These are phyloP conservation scores for Brachyhypopomus occidentalis DNA, from an alignment of 2,113 vertebrate species.

Conservation along the genomic window DNA sequence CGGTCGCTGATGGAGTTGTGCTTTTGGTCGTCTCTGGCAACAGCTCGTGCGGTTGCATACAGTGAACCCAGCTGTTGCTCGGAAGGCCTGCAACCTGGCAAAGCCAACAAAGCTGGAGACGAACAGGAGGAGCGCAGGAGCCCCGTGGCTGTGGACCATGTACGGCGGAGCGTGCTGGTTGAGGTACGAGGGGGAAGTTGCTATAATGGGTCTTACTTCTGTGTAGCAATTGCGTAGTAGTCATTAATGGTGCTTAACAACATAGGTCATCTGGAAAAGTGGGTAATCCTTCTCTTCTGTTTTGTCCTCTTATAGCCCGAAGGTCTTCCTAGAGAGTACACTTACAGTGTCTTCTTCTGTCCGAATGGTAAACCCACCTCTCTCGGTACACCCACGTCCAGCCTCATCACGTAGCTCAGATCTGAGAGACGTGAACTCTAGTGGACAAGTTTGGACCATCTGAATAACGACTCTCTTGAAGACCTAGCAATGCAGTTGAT, in stretches of 20 bases:
- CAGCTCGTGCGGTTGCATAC: constrained; percentile 87
- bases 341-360: constrained; percentile 94
- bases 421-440: background rate
- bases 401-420: background rate
- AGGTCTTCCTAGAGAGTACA: constrained; percentile 86
- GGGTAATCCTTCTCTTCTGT: constrained; percentile 39
- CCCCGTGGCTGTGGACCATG: constrained; percentile 76
- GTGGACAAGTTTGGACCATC: background rate
- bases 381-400: background rate
- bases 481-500: background rate
- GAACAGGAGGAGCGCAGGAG: constrained; percentile 75
- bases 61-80: constrained; percentile 80
- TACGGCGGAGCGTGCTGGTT: constrained; percentile 81
- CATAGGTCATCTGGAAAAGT: too few relatives aligned
- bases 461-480: background rate
- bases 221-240: too few relatives aligned
- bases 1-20: constrained; percentile 9
- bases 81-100: constrained; percentile 72
- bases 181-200: constrained; percentile 75
- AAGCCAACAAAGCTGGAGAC: constrained; percentile 67
- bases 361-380: constrained; percentile 80
- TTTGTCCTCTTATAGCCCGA: constrained; percentile 78
- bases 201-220: background rate
- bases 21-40: constrained; percentile 32
- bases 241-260: too few relatives aligned